These are phyloP conservation scores for Pimpla rufipes DNA, from an alignment of 2,888 invertebrate genomes.

Conservation along the genomic window DNA sequence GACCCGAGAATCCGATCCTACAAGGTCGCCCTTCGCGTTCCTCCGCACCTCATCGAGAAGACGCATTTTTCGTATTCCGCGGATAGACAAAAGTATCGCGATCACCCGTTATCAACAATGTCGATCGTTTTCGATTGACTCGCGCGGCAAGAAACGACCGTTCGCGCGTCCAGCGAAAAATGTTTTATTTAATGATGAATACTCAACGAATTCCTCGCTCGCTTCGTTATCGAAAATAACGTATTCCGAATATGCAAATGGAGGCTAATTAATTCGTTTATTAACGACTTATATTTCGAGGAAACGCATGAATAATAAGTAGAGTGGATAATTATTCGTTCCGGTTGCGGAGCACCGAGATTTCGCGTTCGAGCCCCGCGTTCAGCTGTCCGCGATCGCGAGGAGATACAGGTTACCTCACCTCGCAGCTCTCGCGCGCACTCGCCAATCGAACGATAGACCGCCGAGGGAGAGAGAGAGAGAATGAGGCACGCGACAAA, in stretches of 20 bases:
- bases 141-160: too few relatives aligned
- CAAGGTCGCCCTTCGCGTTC: too few relatives aligned
- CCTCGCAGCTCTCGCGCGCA: too few relatives aligned
- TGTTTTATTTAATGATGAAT: too few relatives aligned
- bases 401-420: too few relatives aligned
- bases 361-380: conserved; percentile 23
- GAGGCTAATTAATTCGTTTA: conserved; percentile 5
- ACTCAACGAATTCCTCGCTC: not conserved
- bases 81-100: too few relatives aligned
- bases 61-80: too few relatives aligned
- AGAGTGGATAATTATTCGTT: conserved; percentile 37
- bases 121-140: too few relatives aligned
- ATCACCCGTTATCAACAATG: too few relatives aligned
- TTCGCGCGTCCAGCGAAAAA: too few relatives aligned
- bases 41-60: too few relatives aligned
- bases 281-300: not conserved
- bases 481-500: conserved; percentile 46
- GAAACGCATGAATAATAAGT: conserved; percentile 3
- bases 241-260: not conserved
- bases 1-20: not conserved
- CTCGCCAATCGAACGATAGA: conserved; percentile 64
- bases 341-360: conserved; percentile 26
- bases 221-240: not conserved
- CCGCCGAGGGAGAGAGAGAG: conserved; percentile 7
- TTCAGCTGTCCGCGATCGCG: conserved; percentile 59